These are phyloP conservation scores for Monopis laevigella DNA, from an alignment of 2,888 invertebrate species.

Conservation along the genomic window DNA sequence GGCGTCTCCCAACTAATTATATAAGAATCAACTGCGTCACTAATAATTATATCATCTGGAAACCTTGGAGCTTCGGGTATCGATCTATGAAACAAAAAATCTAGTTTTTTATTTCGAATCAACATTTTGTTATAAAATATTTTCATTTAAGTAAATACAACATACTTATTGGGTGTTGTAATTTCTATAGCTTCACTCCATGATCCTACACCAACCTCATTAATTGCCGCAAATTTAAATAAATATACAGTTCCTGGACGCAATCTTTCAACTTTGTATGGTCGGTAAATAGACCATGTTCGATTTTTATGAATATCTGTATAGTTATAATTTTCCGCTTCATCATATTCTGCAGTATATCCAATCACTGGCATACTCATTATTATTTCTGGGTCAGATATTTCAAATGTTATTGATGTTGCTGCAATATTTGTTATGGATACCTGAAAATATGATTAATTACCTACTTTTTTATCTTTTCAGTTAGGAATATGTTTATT, in stretches of 20 bases:
- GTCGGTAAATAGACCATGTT: conserved; percentile 42
- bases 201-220: conserved; percentile 37
- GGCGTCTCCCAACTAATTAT: conserved; percentile 40
- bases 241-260: conserved; percentile 39
- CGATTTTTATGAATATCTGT: conserved; percentile 44
- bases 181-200: conserved; percentile 34
- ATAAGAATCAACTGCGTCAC: conserved; percentile 14
- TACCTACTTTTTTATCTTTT: too few species aligned
- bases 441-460: conserved; percentile 30
- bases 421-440: conserved; percentile 25
- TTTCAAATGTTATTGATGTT: conserved; percentile 36
- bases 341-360: conserved; percentile 44
- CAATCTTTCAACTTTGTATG: conserved; percentile 37
- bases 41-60: conserved; percentile 22
- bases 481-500: background rate
- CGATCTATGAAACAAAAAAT: conserved; percentile 27
- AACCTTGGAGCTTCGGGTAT: conserved; percentile 37
- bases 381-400: conserved; percentile 27
- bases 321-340: conserved; percentile 32
- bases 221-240: conserved; percentile 44
- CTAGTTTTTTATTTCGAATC: background rate
- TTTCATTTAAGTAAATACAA: conserved; percentile 11
- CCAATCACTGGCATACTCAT: conserved; percentile 37
- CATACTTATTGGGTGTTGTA: conserved; percentile 45
- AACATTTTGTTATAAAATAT: conserved; percentile 1